Evolutionary conservation across 2,797 vertebrate genomes (phyloP).

Genomic region (Clarias laeviceps): DNA sequence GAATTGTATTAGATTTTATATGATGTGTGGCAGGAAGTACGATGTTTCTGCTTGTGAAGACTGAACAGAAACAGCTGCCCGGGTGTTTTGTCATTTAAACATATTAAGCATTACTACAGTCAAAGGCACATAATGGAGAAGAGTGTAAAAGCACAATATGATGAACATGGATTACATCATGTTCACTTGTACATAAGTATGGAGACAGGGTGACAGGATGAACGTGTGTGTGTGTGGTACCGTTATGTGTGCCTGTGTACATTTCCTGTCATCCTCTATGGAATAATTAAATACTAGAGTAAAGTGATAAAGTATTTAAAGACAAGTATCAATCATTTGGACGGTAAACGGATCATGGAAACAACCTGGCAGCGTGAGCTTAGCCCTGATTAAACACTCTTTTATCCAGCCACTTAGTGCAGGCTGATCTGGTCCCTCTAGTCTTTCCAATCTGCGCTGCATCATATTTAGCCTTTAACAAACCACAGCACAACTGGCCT

Average conservation of each 20-base stretch:
- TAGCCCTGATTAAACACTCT: slow-evolving; percentile 41
- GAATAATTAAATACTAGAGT: slow-evolving; percentile 9
- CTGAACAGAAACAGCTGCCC: neutral
- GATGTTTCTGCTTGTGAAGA: neutral
- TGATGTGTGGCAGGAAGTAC: neutral
- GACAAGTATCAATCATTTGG: slow-evolving; percentile 33
- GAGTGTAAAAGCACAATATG: slow-evolving; percentile 7
- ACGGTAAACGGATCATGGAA: slow-evolving; percentile 18
- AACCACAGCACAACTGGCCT: slow-evolving; percentile 8
- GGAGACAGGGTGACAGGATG: neutral
- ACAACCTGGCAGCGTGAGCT: slow-evolving; percentile 25
- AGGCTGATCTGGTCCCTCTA: slow-evolving; percentile 1
- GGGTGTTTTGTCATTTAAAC: slow-evolving; percentile 26
- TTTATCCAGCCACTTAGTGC: slow-evolving; percentile 25
- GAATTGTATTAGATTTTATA: slow-evolving; percentile 2
- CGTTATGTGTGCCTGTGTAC: neutral
- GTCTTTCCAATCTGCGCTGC: slow-evolving; percentile 2
- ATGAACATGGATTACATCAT: neutral
- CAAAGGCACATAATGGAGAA: neutral
- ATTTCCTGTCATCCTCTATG: slow-evolving; percentile 16
- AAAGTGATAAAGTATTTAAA: slow-evolving; percentile 37
- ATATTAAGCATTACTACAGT: slow-evolving; percentile 24
- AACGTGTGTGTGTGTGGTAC: neutral
- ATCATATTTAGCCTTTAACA: slow-evolving; percentile 3
- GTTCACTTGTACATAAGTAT: neutral